phyloP scores from a whole-genome alignment of 35 echinoderm and acorn worm genomes.

The Chiridota heheva region DNA sequence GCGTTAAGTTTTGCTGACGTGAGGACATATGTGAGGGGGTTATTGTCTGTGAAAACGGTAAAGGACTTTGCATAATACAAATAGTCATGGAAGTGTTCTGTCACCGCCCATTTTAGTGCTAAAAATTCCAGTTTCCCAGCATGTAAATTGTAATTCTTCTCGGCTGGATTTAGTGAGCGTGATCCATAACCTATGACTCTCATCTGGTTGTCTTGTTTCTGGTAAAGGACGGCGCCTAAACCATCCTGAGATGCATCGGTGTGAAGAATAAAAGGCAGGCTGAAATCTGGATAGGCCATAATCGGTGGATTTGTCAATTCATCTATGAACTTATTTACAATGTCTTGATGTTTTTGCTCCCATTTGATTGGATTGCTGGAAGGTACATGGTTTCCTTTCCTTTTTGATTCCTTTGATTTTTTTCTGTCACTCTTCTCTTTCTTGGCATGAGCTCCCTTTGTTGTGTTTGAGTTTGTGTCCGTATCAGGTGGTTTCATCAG shows the following conservation, averaged over 20 bases:
- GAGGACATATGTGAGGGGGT: conserved; percentile 65
- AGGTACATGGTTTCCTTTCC: not conserved
- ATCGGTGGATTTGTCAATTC: conserved; percentile 50
- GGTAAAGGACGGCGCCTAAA: conserved; percentile 69
- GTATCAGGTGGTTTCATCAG: not conserved
- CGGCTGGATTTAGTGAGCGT: conserved; percentile 28
- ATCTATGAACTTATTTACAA: conserved; percentile 49
- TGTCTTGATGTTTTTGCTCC: conserved; percentile 31
- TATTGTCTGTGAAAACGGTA: conserved; percentile 64
- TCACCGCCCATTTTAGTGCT: conserved; percentile 66
- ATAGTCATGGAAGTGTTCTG: conserved; percentile 66
- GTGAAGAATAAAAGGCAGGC: conserved; percentile 50
- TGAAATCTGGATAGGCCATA: conserved; percentile 63
- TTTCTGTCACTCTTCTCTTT: not conserved
- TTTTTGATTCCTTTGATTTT: too few relatives aligned
- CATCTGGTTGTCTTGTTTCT: conserved; percentile 35
- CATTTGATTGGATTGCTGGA: conserved; percentile 48
- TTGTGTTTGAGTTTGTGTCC: not conserved
- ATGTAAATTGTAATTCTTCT: conserved; percentile 76
- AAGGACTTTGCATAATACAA: conserved; percentile 61
- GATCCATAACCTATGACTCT: conserved; percentile 60
- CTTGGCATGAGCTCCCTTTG: not conserved
- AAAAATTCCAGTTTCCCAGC: conserved; percentile 73
- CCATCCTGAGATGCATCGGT: conserved; percentile 72
- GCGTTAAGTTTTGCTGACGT: conserved; percentile 65